A percentile compares a stretch with the other conserved stretches of the same genome.
phyloP scores from a whole-genome alignment of 2,888 invertebrate genomes.

The Sminthurides aquaticus region DNA sequence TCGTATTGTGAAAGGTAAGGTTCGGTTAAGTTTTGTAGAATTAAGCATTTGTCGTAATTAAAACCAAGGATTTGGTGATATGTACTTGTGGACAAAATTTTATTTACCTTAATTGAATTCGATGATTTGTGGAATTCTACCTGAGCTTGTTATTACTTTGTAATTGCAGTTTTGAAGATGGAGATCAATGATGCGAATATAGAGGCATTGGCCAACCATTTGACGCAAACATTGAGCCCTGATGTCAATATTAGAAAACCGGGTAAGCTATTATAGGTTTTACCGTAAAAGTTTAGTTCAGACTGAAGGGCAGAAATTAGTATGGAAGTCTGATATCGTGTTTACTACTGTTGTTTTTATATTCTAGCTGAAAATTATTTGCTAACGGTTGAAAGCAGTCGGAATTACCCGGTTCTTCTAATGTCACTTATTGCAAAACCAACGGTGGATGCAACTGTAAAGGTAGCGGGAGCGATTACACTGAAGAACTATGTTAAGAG shows the following conservation, averaged over 20 bases:
- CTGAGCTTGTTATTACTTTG: too few relatives aligned
- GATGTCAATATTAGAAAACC: slow-evolving; percentile 73
- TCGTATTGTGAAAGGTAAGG: too few relatives aligned
- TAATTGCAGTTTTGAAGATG: slow-evolving; percentile 56
- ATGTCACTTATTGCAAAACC: slow-evolving; percentile 78
- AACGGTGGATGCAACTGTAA: slow-evolving; percentile 68
- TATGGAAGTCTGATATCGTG: neutral
- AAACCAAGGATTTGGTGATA: too few relatives aligned
- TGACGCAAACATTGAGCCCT: slow-evolving; percentile 79
- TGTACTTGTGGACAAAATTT: too few relatives aligned
- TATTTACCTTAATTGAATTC: too few relatives aligned
- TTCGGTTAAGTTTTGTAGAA: too few relatives aligned
- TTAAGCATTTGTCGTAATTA: too few relatives aligned
- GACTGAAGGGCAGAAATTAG: too few relatives aligned
- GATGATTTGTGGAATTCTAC: too few relatives aligned
- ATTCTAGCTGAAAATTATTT: slow-evolving; percentile 80
- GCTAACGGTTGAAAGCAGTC: slow-evolving; percentile 79
- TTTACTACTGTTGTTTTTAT: neutral
- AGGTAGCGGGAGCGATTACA: slow-evolving; percentile 83
- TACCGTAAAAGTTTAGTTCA: slow-evolving; percentile 19
- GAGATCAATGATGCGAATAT: slow-evolving; percentile 82
- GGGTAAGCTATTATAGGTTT: slow-evolving; percentile 55
- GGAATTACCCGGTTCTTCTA: slow-evolving; percentile 79
- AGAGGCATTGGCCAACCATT: slow-evolving; percentile 69
- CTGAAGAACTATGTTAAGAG: slow-evolving; percentile 95